Base-by-base conservation (phyloP, 92 coral and sea anemone species). In the Virgularia gustaviana region DNA sequence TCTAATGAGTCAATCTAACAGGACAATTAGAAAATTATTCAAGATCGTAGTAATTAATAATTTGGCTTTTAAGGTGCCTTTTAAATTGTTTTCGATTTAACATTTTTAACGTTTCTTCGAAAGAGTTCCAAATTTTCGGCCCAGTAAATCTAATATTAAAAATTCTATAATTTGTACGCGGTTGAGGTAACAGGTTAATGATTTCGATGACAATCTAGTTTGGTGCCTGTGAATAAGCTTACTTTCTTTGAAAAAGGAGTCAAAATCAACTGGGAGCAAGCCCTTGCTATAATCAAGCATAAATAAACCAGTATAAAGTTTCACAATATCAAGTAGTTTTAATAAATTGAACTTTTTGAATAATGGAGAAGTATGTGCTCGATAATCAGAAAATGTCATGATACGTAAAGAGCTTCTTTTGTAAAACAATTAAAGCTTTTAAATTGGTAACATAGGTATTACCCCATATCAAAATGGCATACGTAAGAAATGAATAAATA, bases 391-490 rank as follows among this genome's bases (percentile, higher is more conserved):
- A 63, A 36, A 63, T 19, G 71, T 35, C 25, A 35, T 63, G 24
- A 35, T 63, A 15, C 31, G 51, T 2, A 63, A 4, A 13, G 47
- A 11, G 22, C 12, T 16, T 15, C 22, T 13, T 63, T 63, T 2
- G 47, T 63, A 61, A 16, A 31, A 31, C n/a, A 3, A 30, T 28
- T 8, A 61, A 34, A 1, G 67, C 42, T 11, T 31, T 35, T 36
- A 63, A 19, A 23, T 63, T 63, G 7, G 52, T 36, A 35, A 3
- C 25, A 36, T 63, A 38, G 0, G 71, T 63, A 36, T 63, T 63
- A 20, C 70, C 45, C 70, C 70, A 61, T 30, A 61, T 33, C 68
- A 61, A 61, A 61, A 10, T 6, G 23, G n/a, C 68, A 61, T 61
- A 61, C 65, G 36, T 57, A 30, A 57, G 49, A 62, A 39, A 39